These are phyloP conservation scores for Copidosoma floridanum DNA, from an alignment of 1,140 invertebrate genomes.

Conservation along the genomic window DNA sequence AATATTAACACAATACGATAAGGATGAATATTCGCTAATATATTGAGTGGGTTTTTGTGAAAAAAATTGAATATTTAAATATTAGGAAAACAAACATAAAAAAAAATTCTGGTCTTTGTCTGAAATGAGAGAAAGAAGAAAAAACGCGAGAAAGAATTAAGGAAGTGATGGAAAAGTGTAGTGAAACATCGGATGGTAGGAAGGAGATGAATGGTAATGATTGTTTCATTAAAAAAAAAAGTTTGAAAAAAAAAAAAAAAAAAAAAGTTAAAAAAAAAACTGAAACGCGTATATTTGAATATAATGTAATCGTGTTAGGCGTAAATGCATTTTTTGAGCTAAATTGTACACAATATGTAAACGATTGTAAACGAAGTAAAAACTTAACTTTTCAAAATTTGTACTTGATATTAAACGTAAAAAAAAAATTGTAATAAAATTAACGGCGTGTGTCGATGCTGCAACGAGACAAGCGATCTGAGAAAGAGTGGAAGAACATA, in stretches of 20 bases:
- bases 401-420: conserved; percentile 10
- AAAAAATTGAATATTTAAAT: conserved; percentile 56
- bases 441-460: conserved; percentile 27
- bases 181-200: conserved; percentile 14
- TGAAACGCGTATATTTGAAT: conserved; percentile 18
- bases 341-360: conserved; percentile 11
- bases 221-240: conserved; percentile 16
- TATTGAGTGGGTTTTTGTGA: conserved; percentile 58
- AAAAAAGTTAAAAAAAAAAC: no score
- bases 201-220: conserved; percentile 11
- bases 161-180: conserved; percentile 2
- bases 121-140: conserved; percentile 33
- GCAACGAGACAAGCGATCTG: conserved; percentile 19
- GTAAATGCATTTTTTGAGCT: conserved; percentile 12
- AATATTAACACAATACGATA: conserved; percentile 58
- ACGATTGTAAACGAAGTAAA: not conserved
- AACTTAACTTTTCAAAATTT: conserved; percentile 11
- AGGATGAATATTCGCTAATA: conserved; percentile 56
- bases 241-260: no score
- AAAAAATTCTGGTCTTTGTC: conserved; percentile 47
- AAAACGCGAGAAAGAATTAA: conserved; percentile 11
- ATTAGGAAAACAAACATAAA: conserved; percentile 36
- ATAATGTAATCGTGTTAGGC: conserved; percentile 21
- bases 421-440: conserved; percentile 2
- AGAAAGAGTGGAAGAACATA: conserved; percentile 27